Percentiles rank a stretch among this genome's conserved stretches.
phyloP scores from a whole-genome alignment of 2,888 invertebrate genomes.

The Penaeus monodon region DNA sequence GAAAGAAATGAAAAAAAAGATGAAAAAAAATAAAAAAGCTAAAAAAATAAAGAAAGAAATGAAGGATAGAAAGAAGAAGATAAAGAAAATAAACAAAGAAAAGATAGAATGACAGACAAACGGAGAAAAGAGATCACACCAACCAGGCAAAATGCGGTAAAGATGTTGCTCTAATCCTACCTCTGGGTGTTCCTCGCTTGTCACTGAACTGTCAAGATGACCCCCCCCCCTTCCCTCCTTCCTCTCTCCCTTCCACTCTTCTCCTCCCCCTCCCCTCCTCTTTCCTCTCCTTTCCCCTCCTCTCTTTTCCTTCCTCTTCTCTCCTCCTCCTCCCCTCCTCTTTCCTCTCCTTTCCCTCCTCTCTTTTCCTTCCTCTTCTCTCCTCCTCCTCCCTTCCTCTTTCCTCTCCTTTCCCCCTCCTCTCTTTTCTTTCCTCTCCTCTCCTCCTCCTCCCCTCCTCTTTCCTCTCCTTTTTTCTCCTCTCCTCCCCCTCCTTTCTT shows the following conservation, averaged over 20 bases:
- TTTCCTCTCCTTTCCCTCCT: not conserved
- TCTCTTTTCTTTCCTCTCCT: not conserved
- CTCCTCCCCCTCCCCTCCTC: not conserved
- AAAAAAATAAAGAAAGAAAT: no score
- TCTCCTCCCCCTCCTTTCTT: not conserved
- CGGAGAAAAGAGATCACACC: no score
- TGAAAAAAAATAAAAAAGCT: no score
- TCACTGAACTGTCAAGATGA: no score
- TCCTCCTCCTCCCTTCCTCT: not conserved
- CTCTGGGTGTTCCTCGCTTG: no score
- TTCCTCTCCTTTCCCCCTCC: constrained; percentile 21
- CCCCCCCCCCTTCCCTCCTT: not conserved
- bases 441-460: not conserved
- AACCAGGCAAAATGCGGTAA: no score
- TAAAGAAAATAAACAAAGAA: no score
- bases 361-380: not conserved
- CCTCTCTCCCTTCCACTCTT: not conserved
- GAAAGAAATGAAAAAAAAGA: no score
- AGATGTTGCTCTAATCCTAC: no score
- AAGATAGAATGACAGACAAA: no score
- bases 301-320: not conserved
- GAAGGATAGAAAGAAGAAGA: no score
- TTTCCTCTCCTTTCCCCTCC: constrained; percentile 1
- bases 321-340: not conserved
- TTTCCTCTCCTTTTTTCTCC: not conserved